Evolutionary conservation across 2,797 vertebrate genomes (phyloP).

Genomic region (Borostomias antarcticus): DNA sequence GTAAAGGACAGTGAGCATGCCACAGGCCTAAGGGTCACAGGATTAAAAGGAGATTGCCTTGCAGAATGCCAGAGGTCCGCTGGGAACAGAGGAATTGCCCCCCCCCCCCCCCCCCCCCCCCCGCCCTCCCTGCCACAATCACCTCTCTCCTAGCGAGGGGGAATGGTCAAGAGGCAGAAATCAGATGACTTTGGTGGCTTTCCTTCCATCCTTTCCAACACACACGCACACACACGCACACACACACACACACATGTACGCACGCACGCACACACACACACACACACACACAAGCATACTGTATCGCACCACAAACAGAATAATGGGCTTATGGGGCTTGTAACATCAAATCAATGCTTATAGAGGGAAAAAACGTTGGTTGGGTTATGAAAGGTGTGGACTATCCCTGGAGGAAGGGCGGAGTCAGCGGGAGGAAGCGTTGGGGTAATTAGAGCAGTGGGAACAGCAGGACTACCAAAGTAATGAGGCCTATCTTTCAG

Average conservation of each 20-base stretch:
- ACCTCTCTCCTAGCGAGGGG: constrained; percentile 33
- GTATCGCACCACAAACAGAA: neutral
- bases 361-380: constrained; percentile 7
- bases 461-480: constrained; percentile 9
- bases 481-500: constrained; percentile 54
- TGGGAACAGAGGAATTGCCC: constrained; percentile 40
- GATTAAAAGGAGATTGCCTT: constrained; percentile 52
- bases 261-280: neutral
- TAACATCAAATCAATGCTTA: constrained; percentile 2
- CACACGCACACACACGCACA: too few species aligned
- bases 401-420: constrained; percentile 50
- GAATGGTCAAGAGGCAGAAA: too few species aligned
- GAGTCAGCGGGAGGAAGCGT: constrained; percentile 58
- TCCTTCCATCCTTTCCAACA: too few species aligned
- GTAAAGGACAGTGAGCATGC: constrained; percentile 48
- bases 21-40: constrained; percentile 38
- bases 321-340: neutral
- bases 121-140: constrained; percentile 26
- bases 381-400: constrained; percentile 43
- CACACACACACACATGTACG: neutral
- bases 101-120: too few species aligned
- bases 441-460: constrained; percentile 59
- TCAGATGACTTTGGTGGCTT: too few species aligned
- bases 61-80: constrained; percentile 28
- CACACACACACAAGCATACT: neutral